Conservation (phyloP, 2,797 vertebrate genomes). For the Silurus aristotelis region DNA sequence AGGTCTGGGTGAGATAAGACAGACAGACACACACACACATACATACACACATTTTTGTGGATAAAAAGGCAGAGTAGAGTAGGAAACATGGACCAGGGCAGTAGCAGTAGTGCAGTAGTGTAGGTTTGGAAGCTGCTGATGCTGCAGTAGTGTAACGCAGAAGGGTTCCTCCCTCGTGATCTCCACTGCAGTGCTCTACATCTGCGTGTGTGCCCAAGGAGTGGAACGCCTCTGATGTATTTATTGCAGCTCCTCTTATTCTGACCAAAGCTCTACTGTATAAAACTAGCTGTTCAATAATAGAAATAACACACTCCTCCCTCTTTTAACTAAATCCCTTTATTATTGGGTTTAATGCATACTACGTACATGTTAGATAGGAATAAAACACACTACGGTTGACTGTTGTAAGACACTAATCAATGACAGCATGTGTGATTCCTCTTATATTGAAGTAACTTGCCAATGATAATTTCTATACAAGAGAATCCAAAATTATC, state of each 20-base stretch:
- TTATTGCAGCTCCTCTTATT: constrained; percentile 27
- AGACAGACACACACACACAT: neutral
- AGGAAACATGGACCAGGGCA: neutral
- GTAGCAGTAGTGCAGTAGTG: neutral
- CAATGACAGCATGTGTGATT: neutral
- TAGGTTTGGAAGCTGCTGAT: constrained; percentile 32
- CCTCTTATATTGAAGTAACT: neutral
- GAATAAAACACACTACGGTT: neutral
- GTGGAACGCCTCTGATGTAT: constrained; percentile 4
- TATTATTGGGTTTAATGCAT: neutral
- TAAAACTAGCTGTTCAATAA: neutral
- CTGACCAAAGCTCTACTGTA: neutral
- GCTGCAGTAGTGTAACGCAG: constrained; percentile 17
- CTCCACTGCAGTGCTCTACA: constrained; percentile 29
- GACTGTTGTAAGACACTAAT: neutral
- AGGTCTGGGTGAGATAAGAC: constrained; percentile 23
- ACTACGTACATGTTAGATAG: neutral
- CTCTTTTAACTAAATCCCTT: neutral
- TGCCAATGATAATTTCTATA: neutral
- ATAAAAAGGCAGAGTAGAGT: neutral
- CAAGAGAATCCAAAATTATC: no score
- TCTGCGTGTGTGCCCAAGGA: constrained; percentile 11
- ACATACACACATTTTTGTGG: neutral
- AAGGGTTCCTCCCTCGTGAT: constrained; percentile 16
- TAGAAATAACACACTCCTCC: neutral